These are phyloP conservation scores for Xanthostigma xanthostigma DNA, from an alignment of 2,888 invertebrate species.

Conservation along the genomic window DNA sequence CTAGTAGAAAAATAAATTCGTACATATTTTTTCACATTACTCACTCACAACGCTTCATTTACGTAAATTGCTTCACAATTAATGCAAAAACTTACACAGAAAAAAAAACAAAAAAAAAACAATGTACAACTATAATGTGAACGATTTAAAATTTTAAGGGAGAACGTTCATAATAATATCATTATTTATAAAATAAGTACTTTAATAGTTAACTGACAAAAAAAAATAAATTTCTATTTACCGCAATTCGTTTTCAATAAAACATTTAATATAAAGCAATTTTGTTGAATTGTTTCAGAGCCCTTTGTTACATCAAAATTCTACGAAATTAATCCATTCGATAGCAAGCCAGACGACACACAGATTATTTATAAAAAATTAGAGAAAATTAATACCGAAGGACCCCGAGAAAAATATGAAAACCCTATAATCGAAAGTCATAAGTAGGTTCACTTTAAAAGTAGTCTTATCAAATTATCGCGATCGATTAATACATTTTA, in stretches of 20 bases:
- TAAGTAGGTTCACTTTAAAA: constrained; percentile 15
- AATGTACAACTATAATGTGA: too few relatives aligned
- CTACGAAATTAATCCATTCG: constrained; percentile 17
- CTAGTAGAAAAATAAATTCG: neutral
- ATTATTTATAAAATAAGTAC: too few relatives aligned
- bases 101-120: too few relatives aligned
- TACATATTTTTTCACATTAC: too few relatives aligned
- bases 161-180: too few relatives aligned
- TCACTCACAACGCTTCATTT: too few relatives aligned
- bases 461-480: too few relatives aligned
- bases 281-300: constrained; percentile 16
- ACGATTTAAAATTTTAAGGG: too few relatives aligned
- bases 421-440: constrained; percentile 27
- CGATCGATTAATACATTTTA: too few relatives aligned
- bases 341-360: constrained; percentile 10
- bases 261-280: neutral
- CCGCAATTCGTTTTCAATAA: neutral
- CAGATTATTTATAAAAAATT: constrained; percentile 19
- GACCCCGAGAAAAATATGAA: constrained; percentile 21
- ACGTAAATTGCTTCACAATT: too few relatives aligned
- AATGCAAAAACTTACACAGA: neutral
- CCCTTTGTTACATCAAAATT: constrained; percentile 23
- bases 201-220: too few relatives aligned
- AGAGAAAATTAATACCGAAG: constrained; percentile 18
- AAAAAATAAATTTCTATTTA: too few relatives aligned